Conservation (phyloP, 2,113 vertebrate species). For the Andinoacara biseriatus region DNA sequence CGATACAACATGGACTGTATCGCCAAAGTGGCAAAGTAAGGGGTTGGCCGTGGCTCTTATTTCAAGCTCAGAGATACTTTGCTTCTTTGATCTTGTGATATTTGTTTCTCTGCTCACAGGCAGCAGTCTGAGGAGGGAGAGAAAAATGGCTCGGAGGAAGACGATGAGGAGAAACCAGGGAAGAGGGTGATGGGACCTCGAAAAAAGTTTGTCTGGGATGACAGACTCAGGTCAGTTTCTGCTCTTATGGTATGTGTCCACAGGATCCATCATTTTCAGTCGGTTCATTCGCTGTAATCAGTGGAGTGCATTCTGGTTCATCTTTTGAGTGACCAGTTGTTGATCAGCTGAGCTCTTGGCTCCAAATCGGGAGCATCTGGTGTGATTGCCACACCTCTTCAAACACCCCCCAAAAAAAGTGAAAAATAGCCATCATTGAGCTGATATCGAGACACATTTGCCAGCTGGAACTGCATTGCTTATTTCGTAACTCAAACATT, state of each 20-base stretch:
- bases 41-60: background rate
- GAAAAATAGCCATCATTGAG: background rate
- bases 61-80: background rate
- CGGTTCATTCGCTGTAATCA: background rate
- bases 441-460: background rate
- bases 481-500: too few species aligned
- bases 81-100: background rate
- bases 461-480: background rate
- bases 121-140: constrained; percentile 93
- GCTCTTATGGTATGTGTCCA: background rate
- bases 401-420: background rate
- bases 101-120: constrained; percentile 68
- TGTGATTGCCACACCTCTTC: background rate
- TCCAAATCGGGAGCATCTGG: background rate
- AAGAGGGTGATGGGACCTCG: constrained; percentile 95
- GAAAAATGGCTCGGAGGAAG: constrained; percentile 94
- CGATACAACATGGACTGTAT: constrained; percentile 98
- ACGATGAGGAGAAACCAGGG: constrained; percentile 97
- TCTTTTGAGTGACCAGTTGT: background rate
- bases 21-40: constrained; percentile 93
- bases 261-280: background rate
- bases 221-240: constrained; percentile 88
- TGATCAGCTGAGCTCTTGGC: background rate
- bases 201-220: constrained; percentile 98
- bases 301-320: background rate